Evolutionary conservation across 1,140 invertebrate genomes (phyloP).

Genomic region (Aphelinus atriplicis): DNA sequence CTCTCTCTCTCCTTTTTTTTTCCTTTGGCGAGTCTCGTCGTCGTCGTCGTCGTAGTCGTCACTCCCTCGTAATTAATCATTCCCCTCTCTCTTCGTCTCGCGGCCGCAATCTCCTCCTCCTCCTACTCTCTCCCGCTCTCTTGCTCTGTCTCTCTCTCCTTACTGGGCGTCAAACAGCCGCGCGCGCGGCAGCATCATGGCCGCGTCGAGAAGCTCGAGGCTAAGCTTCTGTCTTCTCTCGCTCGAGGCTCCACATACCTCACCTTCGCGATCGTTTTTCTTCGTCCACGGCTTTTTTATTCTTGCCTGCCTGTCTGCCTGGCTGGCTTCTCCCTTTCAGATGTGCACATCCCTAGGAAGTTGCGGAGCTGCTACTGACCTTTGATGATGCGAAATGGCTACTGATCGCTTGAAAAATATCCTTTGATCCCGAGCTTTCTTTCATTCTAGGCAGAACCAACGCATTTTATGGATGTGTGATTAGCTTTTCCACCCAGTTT

Average conservation of each 20-base stretch:
- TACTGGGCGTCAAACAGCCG: constrained; percentile 53
- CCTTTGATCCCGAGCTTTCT: constrained; percentile 18
- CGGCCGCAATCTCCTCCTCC: constrained; percentile 47
- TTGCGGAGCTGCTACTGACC: background rate
- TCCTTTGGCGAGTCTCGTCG: constrained; percentile 39
- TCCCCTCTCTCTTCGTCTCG: constrained; percentile 52
- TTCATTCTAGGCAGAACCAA: too few species aligned
- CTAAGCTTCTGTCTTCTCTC: constrained; percentile 40
- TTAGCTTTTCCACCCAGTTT: too few species aligned
- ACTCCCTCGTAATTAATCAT: constrained; percentile 66
- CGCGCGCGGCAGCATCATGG: constrained; percentile 57
- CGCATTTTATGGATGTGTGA: too few species aligned
- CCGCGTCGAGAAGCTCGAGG: constrained; percentile 45
- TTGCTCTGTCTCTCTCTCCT: constrained; percentile 23
- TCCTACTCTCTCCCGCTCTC: constrained; percentile 36
- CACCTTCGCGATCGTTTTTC: constrained; percentile 12
- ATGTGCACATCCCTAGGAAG: background rate
- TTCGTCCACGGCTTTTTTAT: background rate
- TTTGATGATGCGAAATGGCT: constrained; percentile 37
- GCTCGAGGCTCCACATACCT: background rate
- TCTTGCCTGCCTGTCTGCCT: constrained; percentile 1
- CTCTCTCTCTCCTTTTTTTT: constrained; percentile 20
- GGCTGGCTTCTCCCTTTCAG: background rate
- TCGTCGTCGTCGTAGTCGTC: constrained; percentile 49
- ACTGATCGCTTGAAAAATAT: constrained; percentile 36